phyloP scores from a whole-genome alignment of 2,797 vertebrate genomes.

The Thaleichthys pacificus region DNA sequence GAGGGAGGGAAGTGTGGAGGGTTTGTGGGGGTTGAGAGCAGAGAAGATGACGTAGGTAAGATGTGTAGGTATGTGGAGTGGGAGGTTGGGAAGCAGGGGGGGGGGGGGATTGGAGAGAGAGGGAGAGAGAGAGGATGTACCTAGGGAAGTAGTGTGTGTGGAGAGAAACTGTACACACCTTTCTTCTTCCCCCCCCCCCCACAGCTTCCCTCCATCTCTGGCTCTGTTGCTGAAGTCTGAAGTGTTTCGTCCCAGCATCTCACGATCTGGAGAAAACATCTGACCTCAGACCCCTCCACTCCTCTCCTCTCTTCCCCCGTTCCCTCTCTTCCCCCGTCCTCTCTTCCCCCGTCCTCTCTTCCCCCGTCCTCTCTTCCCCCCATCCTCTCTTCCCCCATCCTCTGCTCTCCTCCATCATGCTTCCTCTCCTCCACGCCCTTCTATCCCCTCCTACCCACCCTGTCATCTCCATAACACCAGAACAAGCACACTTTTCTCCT shows the following conservation, averaged over 20 bases:
- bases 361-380: slow-evolving; percentile 17
- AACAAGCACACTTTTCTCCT: not conserved
- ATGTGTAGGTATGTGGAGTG: not conserved
- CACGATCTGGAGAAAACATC: slow-evolving; percentile 73
- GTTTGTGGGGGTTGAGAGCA: not conserved
- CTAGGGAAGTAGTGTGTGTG: too few relatives aligned
- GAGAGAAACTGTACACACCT: too few relatives aligned
- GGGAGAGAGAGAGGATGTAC: too few relatives aligned
- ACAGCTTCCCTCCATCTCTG: slow-evolving; percentile 41
- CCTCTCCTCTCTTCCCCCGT: slow-evolving; percentile 23
- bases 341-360: not conserved
- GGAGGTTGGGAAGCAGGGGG: slow-evolving; percentile 20
- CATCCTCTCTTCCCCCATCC: not conserved
- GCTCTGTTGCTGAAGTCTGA: slow-evolving; percentile 57
- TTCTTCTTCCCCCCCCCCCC: too few relatives aligned
- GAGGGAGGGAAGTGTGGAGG: slow-evolving; percentile 32
- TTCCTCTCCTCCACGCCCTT: not conserved
- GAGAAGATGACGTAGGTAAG: too few relatives aligned
- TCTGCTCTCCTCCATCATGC: not conserved
- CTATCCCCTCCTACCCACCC: not conserved
- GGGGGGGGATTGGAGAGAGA: slow-evolving; percentile 35
- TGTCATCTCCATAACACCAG: not conserved
- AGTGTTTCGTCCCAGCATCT: slow-evolving; percentile 64
- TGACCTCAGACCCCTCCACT: slow-evolving; percentile 58
- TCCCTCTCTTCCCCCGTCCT: not conserved